Conservation (phyloP, 2,888 invertebrate species). For the Uropetala carovei region DNA sequence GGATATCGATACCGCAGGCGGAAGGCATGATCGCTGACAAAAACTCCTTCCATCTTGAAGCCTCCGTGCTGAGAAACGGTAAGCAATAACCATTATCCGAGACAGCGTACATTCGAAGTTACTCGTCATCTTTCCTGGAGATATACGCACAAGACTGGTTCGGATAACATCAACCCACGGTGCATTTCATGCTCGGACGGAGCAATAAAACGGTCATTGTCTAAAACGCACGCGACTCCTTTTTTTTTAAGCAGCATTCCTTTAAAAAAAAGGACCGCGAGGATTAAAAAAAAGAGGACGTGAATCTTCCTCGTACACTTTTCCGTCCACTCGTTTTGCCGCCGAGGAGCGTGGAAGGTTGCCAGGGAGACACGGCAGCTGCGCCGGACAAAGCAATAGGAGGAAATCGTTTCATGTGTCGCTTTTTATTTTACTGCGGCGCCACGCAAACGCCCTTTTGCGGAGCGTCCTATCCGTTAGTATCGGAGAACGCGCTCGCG, state of each 20-base stretch:
- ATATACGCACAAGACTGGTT: too few species aligned
- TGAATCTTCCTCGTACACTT: background rate
- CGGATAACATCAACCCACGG: background rate
- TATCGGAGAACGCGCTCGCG: too few species aligned
- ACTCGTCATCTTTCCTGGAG: too few species aligned
- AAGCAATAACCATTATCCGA: conserved; percentile 16
- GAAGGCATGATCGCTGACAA: too few species aligned
- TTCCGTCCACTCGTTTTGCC: background rate
- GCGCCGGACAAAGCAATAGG: background rate
- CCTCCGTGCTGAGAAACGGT: background rate
- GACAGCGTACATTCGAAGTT: background rate
- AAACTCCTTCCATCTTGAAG: too few species aligned
- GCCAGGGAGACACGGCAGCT: background rate
- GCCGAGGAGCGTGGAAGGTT: background rate
- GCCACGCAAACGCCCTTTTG: too few species aligned
- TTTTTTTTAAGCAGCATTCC: background rate
- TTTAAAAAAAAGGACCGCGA: background rate
- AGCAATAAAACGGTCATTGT: conserved; percentile 1
- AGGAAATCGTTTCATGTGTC: background rate
- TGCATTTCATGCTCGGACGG: background rate
- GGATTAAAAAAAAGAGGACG: conserved; percentile 8
- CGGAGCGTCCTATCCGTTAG: too few species aligned
- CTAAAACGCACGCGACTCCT: background rate
- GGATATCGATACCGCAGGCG: too few species aligned
- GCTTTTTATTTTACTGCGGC: too few species aligned